phyloP scores from a whole-genome alignment of 2,888 invertebrate species.

The Marronus borbonicus region DNA sequence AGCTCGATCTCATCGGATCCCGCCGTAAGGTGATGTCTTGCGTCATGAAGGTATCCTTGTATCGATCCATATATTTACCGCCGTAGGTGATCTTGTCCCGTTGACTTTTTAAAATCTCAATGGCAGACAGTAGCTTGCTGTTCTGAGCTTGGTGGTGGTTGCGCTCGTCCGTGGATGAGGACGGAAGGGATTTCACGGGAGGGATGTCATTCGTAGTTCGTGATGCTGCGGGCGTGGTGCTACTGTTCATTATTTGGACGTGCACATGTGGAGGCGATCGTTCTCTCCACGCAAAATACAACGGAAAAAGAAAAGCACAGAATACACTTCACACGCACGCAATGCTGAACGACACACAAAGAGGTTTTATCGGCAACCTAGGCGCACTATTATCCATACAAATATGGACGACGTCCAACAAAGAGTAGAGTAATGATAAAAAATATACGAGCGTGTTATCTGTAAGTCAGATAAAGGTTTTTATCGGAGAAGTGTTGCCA shows the following conservation, averaged over 20 bases:
- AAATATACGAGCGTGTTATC: constrained; percentile 24
- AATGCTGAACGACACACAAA: constrained; percentile 8
- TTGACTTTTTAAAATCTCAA: constrained; percentile 62
- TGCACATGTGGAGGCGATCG: constrained; percentile 15
- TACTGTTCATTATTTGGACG: constrained; percentile 42
- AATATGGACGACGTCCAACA: constrained; percentile 45
- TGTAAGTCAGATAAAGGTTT: constrained; percentile 35
- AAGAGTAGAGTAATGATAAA: constrained; percentile 45
- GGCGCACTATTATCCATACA: constrained; percentile 34
- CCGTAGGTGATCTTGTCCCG: constrained; percentile 65
- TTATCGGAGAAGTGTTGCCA: constrained; percentile 43
- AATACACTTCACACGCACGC: constrained; percentile 18
- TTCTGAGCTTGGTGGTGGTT: neutral
- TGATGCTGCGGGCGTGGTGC: constrained; percentile 39
- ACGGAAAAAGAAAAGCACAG: neutral
- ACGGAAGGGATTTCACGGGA: constrained; percentile 6
- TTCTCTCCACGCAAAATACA: constrained; percentile 19
- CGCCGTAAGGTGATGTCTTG: constrained; percentile 57
- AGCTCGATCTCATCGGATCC: constrained; percentile 38
- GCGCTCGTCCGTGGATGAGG: neutral
- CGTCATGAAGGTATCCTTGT: constrained; percentile 64
- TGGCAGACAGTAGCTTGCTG: constrained; percentile 13
- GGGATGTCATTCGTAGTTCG: constrained; percentile 34
- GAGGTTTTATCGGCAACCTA: constrained; percentile 25
- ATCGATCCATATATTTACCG: constrained; percentile 68